A percentile compares a stretch with the other conserved stretches of the same genome.
Evolutionary conservation across 2,888 invertebrate genomes (phyloP).

Genomic region (Sylvicola cinctus): DNA sequence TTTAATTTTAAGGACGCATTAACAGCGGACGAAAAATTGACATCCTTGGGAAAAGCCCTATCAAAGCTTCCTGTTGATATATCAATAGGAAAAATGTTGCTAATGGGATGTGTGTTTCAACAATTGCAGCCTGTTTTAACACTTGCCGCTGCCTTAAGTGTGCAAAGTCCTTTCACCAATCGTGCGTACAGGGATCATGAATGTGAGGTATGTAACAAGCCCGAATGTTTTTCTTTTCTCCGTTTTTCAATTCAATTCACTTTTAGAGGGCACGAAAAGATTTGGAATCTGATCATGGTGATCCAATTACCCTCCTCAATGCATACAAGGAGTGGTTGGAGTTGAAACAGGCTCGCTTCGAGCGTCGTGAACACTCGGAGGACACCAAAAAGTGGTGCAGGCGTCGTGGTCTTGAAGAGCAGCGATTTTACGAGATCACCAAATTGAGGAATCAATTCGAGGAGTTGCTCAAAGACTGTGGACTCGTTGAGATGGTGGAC

Average conservation of each 20-base stretch:
- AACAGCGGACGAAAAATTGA: conserved; percentile 57
- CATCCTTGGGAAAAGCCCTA: conserved; percentile 67
- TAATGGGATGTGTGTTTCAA: conserved; percentile 75
- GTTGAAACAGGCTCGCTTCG: conserved; percentile 37
- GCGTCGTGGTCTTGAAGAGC: conserved; percentile 82
- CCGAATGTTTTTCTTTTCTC: too few species aligned
- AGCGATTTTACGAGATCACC: conserved; percentile 88
- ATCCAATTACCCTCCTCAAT: conserved; percentile 76
- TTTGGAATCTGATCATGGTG: conserved; percentile 87
- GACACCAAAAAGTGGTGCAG: conserved; percentile 65
- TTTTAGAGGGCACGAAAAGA: conserved; percentile 46
- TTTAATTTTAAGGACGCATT: conserved; percentile 44
- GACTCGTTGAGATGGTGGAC: conserved; percentile 31
- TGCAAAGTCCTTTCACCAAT: conserved; percentile 84
- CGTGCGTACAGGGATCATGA: conserved; percentile 69
- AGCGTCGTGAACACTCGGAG: conserved; percentile 11
- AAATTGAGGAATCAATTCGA: conserved; percentile 81
- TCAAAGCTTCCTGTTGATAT: conserved; percentile 88
- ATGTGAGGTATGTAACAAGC: conserved; percentile 43
- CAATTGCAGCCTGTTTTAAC: conserved; percentile 77
- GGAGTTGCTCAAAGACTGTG: conserved; percentile 54
- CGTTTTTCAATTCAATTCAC: too few species aligned
- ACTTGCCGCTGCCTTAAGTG: conserved; percentile 76
- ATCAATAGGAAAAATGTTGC: conserved; percentile 84
- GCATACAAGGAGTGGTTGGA: conserved; percentile 77